A percentile compares a stretch with the other conserved stretches of the same genome.
phyloP scores from a whole-genome alignment of 2,888 invertebrate species.

The Serripes groenlandicus region DNA sequence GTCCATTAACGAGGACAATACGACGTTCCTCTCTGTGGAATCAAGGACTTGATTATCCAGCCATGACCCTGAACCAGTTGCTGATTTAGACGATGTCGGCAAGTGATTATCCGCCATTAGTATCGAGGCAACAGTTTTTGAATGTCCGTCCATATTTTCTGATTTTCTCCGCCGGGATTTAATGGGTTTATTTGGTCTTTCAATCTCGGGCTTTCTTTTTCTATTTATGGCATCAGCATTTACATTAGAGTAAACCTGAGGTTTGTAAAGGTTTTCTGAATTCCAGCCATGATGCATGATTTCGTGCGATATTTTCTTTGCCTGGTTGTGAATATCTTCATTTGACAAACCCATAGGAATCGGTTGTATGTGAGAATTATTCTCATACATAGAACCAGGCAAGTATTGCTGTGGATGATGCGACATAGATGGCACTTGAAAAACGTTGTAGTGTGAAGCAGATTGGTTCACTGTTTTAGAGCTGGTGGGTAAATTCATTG shows the following conservation, averaged over 20 bases:
- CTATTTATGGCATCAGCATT: slow-evolving; percentile 30
- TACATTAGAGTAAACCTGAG: slow-evolving; percentile 47
- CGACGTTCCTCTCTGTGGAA: slow-evolving; percentile 50
- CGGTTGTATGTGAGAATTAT: not conserved
- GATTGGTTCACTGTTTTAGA: slow-evolving; percentile 2
- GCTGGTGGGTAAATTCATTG: not conserved
- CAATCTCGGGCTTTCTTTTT: slow-evolving; percentile 32
- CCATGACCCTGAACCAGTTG: slow-evolving; percentile 5
- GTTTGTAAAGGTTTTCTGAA: slow-evolving; percentile 52
- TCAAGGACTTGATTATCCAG: slow-evolving; percentile 36
- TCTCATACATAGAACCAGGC: slow-evolving; percentile 17
- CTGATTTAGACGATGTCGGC: slow-evolving; percentile 5
- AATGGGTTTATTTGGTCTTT: slow-evolving; percentile 3
- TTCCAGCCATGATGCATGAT: slow-evolving; percentile 55
- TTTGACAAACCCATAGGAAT: slow-evolving; percentile 24
- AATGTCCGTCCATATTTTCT: slow-evolving; percentile 53
- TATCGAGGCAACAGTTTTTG: slow-evolving; percentile 63
- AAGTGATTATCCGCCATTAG: slow-evolving; percentile 43
- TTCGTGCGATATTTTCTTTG: slow-evolving; percentile 61
- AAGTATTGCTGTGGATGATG: not conserved
- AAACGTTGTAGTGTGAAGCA: not conserved
- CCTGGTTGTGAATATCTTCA: slow-evolving; percentile 61
- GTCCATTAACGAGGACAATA: slow-evolving; percentile 61
- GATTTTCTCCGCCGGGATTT: slow-evolving; percentile 44
- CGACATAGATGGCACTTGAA: slow-evolving; percentile 7